Evolutionary conservation across 1,140 invertebrate genomes (phyloP), one percentile per base, ranked within the genome.

Genomic region (Sminthurides bifidus): DNA sequence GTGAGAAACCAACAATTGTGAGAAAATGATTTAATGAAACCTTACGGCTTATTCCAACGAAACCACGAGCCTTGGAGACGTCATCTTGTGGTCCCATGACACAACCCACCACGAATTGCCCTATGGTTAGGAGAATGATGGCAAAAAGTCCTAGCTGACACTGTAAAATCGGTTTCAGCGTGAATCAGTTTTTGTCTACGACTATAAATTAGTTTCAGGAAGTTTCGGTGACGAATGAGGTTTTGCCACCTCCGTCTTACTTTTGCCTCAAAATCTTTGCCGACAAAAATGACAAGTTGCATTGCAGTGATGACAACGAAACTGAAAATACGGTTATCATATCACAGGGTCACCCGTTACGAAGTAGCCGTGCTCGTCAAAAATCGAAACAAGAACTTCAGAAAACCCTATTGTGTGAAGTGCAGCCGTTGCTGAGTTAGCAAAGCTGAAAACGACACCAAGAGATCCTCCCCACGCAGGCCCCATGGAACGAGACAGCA

Each of bases 381-480:
- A 30, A 24, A 49, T 14, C 19, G 26, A 12, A 14, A 51, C 21
- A 12, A 79, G 65, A 19, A 77, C 74, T 64, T 81, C 78, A 23
- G 76, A 73, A 68, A 80, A 77, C 14, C 79, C 78, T 3, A 80
- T 77, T 5, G 21, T 51, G 67, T 77, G 75, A 75, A 81, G 79
- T 15, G 79, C 72, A 0, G 92, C 91, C 0, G 90, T 86, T 0
- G 97, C 91, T 0, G 92, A 84, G 70, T 97, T 98, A 1, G 94
- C 93, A 61, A 98, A 85, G 2, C 91, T 90, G 67, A 98, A 96
- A 2, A 98, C 88, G 15, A 96, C 79, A 5, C 94, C 94, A 31
- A 98, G 92, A 0, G 93, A 92, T 0, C 92, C 93, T 5, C 95
- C 78, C 68, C 76, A 81, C 65, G 81, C 79, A 6, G 48, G 44